Base-by-base conservation (phyloP, 1,140 invertebrate genomes). In the Helicoverpa armigera region DNA sequence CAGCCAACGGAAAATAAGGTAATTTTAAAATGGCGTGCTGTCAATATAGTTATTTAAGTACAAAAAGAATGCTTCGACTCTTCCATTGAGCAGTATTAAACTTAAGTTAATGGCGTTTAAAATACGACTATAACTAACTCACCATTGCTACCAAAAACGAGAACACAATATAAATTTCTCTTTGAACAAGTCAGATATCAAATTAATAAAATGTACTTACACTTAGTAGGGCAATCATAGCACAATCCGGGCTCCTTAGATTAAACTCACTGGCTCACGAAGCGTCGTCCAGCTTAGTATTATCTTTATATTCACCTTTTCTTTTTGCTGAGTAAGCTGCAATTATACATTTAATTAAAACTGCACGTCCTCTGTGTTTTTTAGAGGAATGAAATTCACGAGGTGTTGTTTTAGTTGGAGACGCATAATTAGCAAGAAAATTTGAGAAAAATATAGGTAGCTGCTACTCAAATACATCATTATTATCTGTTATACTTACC, bases 271-370 rank as follows among this genome's bases (percentile, higher is more conserved):
- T 35, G 35, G 35, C 35, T 2, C 13, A 53, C 18, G 43, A 48
- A 43, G 31, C 63, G 9, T 10, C n/a, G 43, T 14, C 50, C 31
- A 7, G 18, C 18, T 23, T 1, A 23, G 23, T 53, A 70, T 70
- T 70, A 63, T 63, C 31, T 63, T 65, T 65, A 54, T 31, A 50
- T 70, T 31, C 67, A 70, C 48, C 50, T 31, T 70, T 70, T 70
- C 50, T 53, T 5, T 18, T 29, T 14, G 12, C 35, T 29, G 50
- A 5, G 67, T 31, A 53, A 54, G 67, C 67, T 54, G 50, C 67
- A 70, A 70, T 70, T 31, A 54, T 31, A 70, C 51, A 54, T 70
- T 70, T 70, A 70, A 70, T 70, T 70, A 70, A 51, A 23, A 70
- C 48, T 53, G 67, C 67, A 51, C 43, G 31, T 53, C 11, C 18